Evolutionary conservation across 2,888 invertebrate species (phyloP), one percentile per base, ranked within the genome.

Genomic region (Eurytoma adleriae): DNA sequence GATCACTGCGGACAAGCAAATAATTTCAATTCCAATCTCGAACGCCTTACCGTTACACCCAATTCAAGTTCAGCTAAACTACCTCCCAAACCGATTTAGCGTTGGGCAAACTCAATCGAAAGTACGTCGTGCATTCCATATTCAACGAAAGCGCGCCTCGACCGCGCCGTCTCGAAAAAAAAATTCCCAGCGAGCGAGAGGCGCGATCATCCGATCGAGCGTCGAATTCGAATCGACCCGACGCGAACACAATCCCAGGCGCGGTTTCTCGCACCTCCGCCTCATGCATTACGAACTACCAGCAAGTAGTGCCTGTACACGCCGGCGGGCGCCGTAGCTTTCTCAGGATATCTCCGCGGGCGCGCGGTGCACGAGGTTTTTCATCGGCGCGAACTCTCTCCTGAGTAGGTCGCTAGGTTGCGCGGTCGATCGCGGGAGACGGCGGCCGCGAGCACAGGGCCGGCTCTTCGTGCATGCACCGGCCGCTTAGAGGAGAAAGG

Each of bases 371-470:
- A 10, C 10, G 40, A 40, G 40, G 40, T 40, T 62, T 70, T 24
- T 12, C 56, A 56, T 24, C 62, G 18, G 18, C 50, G 56, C 61
- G 72, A 75, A 67, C 73, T 76, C 80, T 77, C 83, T 83, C 80
- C 80, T 79, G 82, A 83, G 84, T 85, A 85, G 86, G 86, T 86
- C 85, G 85, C 83, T 84, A 83, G 85, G 85, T 85, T 85, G 85
- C 77, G 79, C 85, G 84, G 84, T 83, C 84, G 85, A 84, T 80
- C 57, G 74, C 78, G 40, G 40, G 40, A 18, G n/a, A 16, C 3
- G 4, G 48, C 4, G 4, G 24, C 18, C 24, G 24, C 24, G 24
- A 24, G 54, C 30, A 16, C 16, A 66, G 48, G 52, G 77, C 5
- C 56, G 13, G 20, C 30, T 20, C 61, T 16, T 27, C 18, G 62